Percentiles rank a stretch among this genome's conserved stretches.
These are phyloP conservation scores for Sebastes glaucus DNA, from an alignment of 2,797 vertebrate species.

Conservation along the genomic window DNA sequence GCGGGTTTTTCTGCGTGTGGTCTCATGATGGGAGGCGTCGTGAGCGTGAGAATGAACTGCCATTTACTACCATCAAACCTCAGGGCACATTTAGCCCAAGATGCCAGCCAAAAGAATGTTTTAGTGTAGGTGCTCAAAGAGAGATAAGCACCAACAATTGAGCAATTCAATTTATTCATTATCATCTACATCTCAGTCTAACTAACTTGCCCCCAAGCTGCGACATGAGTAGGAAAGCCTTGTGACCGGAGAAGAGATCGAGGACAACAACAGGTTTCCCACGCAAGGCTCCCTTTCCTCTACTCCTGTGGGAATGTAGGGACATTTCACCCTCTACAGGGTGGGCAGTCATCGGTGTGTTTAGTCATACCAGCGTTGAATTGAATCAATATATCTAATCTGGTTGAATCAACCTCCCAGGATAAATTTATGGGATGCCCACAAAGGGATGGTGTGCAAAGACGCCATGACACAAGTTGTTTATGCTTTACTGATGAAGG, in stretches of 20 bases:
- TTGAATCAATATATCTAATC: background rate
- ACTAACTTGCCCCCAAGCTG: constrained; percentile 57
- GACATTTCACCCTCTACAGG: constrained; percentile 56
- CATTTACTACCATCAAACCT: constrained; percentile 29
- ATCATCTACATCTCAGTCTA: constrained; percentile 61
- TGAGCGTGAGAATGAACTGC: constrained; percentile 60
- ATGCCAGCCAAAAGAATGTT: constrained; percentile 44
- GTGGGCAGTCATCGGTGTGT: too few relatives aligned
- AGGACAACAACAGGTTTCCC: constrained; percentile 58
- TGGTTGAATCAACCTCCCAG: background rate
- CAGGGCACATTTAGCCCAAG: constrained; percentile 32
- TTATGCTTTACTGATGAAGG: constrained; percentile 39
- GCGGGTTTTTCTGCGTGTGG: constrained; percentile 44
- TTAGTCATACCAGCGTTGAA: background rate
- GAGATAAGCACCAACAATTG: constrained; percentile 49
- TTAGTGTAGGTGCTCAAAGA: constrained; percentile 41
- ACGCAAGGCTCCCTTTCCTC: constrained; percentile 5
- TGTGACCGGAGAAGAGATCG: constrained; percentile 72
- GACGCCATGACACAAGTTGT: constrained; percentile 29
- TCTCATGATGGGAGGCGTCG: constrained; percentile 42
- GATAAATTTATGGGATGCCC: constrained; percentile 1
- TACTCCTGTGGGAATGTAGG: background rate
- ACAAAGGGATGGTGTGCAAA: constrained; percentile 33
- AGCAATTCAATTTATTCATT: constrained; percentile 64
- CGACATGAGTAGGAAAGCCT: constrained; percentile 62